Evolutionary conservation across 2,113 vertebrate genomes (phyloP), one percentile per base, ranked within the genome.

Genomic region (Ciconia boyciana): DNA sequence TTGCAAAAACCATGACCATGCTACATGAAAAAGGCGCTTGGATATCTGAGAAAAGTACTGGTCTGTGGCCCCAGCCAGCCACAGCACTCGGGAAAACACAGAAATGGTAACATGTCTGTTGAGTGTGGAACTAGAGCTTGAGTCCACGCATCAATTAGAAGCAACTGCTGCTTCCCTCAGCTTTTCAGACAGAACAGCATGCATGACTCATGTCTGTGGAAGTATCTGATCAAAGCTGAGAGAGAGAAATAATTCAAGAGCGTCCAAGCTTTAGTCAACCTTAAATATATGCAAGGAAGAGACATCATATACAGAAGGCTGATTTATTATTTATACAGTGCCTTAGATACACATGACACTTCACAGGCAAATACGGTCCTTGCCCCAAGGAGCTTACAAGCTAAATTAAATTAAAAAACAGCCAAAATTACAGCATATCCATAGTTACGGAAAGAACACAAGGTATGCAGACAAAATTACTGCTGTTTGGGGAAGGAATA

Each of bases 31-130:
- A 36, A 46, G 32, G 29, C 36, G 31, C 41, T 13, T 14, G 36
- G 55, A 1, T 18, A 15, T 20, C n/a, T 8, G 48, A 55, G 80
- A 20, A 16, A 5, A 24, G 24, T 5, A 14, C 49, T 9, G 34
- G 10, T 5, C 70, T 25, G 21, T 48, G 65, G 31, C 51, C 52
- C 39, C 41, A 46, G 28, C 6, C 66, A 46, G 46, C 39, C 54
- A 46, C 69, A 68, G 54, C 83, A 7, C 13, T 20, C 6, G 3
- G 34, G 31, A 26, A 71, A 57, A 36, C 9, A 25, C 61, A 10
- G 4, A 2, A 16, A 7, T 3, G 17, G 48, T 18, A 25, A 80
- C 15, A 0, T 7, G 7, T 6, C 32, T 29, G 32, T 1, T 3
- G 26, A 15, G 43, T 13, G 28, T 5, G 43, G 6, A 41, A 39